Evolutionary conservation across 2,113 vertebrate genomes (phyloP).

Genomic region (Romanogobio albipinnatus): DNA sequence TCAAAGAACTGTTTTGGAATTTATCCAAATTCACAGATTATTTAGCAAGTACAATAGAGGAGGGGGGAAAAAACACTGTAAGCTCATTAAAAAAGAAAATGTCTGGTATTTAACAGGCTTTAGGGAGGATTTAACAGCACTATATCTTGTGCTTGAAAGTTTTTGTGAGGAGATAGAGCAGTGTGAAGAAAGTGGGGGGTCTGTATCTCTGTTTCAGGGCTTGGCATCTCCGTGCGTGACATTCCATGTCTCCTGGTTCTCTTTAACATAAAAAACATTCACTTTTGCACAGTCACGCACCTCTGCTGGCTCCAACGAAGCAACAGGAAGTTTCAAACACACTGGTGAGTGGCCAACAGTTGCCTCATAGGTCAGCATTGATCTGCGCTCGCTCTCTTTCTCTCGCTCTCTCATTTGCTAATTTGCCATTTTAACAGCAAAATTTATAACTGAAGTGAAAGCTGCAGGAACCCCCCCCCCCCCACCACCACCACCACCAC

Average conservation of each 20-base stretch:
- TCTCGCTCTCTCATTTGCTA: background rate
- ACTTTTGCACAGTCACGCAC: constrained; percentile 37
- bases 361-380: constrained; percentile 36
- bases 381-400: background rate
- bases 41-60: constrained; percentile 68
- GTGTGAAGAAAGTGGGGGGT: constrained; percentile 25
- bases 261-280: constrained; percentile 45
- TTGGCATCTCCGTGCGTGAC: constrained; percentile 19
- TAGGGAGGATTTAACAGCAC: constrained; percentile 72
- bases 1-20: constrained; percentile 69
- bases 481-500: too few relatives aligned
- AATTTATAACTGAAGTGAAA: constrained; percentile 20
- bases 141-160: constrained; percentile 59
- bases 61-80: constrained; percentile 60
- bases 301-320: constrained; percentile 21
- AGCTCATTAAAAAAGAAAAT: constrained; percentile 77
- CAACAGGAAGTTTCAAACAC: constrained; percentile 48
- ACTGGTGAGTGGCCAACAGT: constrained; percentile 28
- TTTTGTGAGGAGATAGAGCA: constrained; percentile 24
- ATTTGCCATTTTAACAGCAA: constrained; percentile 17
- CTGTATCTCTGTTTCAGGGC: constrained; percentile 10
- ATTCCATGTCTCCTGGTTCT: constrained; percentile 23
- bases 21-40: constrained; percentile 75
- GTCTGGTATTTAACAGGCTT: constrained; percentile 70
- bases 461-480: background rate